These are phyloP conservation scores for Gallinago solitaria DNA, from an alignment of 2,797 vertebrate species.

Conservation along the genomic window DNA sequence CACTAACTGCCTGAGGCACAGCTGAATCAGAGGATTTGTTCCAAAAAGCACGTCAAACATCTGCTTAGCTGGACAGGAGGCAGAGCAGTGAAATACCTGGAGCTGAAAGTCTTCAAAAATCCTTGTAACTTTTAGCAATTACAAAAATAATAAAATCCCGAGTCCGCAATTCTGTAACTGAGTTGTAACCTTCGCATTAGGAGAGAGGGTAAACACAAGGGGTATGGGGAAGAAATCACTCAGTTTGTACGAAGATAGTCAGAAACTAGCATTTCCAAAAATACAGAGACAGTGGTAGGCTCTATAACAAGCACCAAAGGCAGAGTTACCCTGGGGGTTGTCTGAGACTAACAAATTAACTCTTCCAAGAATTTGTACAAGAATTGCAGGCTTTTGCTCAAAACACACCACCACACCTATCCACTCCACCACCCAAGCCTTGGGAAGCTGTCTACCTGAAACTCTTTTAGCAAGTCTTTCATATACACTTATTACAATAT, in stretches of 20 bases:
- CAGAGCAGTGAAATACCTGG: not conserved
- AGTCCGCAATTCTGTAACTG: not conserved
- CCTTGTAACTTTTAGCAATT: not conserved
- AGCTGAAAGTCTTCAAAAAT: not conserved
- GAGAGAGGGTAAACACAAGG: not conserved
- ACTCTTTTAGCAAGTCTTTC: not conserved
- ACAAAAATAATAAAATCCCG: not conserved
- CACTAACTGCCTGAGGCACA: not conserved
- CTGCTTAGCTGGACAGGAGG: not conserved
- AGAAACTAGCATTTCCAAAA: not conserved
- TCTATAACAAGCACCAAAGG: not conserved
- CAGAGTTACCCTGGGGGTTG: not conserved
- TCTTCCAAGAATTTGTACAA: not conserved
- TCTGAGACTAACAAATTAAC: not conserved
- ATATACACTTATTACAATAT: not conserved
- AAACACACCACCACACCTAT: not conserved
- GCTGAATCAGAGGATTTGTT: not conserved
- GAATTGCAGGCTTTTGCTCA: not conserved
- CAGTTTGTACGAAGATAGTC: not conserved
- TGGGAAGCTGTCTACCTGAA: not conserved
- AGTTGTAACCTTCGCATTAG: not conserved
- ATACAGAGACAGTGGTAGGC: accelerated
- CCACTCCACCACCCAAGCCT: not conserved
- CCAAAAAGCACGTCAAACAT: not conserved
- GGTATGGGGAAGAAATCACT: not conserved